A percentile compares a stretch with the other conserved stretches of the same genome.
Evolutionary conservation across 2,888 invertebrate genomes (phyloP).

Genomic region (Lucinisca nassula): DNA sequence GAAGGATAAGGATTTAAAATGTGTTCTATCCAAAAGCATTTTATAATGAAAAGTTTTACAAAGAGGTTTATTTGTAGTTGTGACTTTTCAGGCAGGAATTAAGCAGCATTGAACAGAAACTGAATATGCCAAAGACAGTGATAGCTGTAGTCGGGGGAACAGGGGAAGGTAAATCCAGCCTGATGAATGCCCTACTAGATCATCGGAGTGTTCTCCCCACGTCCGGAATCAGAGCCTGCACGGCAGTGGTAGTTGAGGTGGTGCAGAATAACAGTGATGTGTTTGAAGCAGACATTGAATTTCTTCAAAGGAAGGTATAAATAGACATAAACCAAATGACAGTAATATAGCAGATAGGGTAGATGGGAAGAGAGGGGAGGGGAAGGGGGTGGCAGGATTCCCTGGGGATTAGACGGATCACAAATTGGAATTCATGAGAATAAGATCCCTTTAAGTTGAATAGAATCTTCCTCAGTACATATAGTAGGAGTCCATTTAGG

Average conservation of each 20-base stretch:
- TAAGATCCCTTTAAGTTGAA: too few species aligned
- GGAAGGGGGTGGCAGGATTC: too few species aligned
- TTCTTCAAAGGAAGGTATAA: constrained; percentile 77
- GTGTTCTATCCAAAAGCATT: not conserved
- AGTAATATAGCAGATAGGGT: too few species aligned
- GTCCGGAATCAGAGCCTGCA: constrained; percentile 82
- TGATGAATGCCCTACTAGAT: constrained; percentile 81
- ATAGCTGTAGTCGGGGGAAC: constrained; percentile 83
- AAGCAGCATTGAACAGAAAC: constrained; percentile 51
- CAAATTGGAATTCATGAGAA: too few species aligned
- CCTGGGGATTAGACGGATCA: too few species aligned
- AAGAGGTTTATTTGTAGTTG: too few species aligned
- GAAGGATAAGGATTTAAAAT: not conserved
- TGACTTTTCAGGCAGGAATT: constrained; percentile 64
- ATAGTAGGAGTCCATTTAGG: too few species aligned
- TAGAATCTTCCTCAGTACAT: too few species aligned
- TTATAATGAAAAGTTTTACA: too few species aligned
- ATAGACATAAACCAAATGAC: too few species aligned
- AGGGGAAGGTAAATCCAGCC: constrained; percentile 80
- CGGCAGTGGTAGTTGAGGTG: constrained; percentile 80
- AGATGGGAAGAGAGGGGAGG: too few species aligned
- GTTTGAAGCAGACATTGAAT: constrained; percentile 81
- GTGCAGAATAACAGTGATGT: constrained; percentile 68
- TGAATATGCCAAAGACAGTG: constrained; percentile 72
- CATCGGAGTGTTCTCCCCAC: constrained; percentile 80